A percentile compares a stretch with the other conserved stretches of the same genome.
These are phyloP conservation scores for Pristis pectinata DNA, from an alignment of 2,797 vertebrate genomes.

Conservation along the genomic window DNA sequence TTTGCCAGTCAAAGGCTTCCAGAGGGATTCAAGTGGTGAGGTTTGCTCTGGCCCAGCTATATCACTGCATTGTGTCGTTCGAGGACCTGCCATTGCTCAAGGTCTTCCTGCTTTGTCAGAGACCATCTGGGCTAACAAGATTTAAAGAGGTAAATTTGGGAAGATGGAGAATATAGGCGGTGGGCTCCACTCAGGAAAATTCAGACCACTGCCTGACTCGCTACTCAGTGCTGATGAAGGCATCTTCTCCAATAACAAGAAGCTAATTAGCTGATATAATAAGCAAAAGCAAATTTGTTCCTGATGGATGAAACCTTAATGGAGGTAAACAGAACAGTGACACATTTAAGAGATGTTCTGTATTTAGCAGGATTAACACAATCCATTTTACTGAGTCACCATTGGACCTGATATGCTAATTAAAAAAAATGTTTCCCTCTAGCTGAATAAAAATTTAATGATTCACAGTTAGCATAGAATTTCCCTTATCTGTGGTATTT, in stretches of 20 bases:
- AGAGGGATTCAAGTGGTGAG: no score
- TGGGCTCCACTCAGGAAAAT: no score
- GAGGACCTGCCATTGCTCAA: no score
- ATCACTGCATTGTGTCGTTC: no score
- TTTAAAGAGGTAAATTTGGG: no score
- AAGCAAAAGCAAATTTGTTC: not conserved
- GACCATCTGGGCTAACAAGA: no score
- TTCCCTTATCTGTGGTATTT: not conserved
- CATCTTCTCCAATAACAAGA: not conserved
- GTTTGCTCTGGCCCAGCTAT: no score
- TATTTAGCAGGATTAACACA: not conserved
- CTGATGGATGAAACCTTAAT: not conserved
- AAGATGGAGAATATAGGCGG: no score
- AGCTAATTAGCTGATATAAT: not conserved
- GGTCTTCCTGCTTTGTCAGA: no score
- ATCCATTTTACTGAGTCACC: not conserved
- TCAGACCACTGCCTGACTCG: not conserved
- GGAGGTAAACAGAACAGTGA: not conserved
- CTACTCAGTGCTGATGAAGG: not conserved
- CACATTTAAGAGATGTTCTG: not conserved
- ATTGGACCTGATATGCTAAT: not conserved
- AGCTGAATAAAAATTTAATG: conserved; percentile 15
- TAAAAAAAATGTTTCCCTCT: conserved; percentile 14
- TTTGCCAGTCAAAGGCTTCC: no score
- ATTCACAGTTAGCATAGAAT: not conserved